Evolutionary conservation across 2,797 vertebrate species (phyloP), one percentile per base, ranked within the genome.

Genomic region (Meriones psammophilus): DNA sequence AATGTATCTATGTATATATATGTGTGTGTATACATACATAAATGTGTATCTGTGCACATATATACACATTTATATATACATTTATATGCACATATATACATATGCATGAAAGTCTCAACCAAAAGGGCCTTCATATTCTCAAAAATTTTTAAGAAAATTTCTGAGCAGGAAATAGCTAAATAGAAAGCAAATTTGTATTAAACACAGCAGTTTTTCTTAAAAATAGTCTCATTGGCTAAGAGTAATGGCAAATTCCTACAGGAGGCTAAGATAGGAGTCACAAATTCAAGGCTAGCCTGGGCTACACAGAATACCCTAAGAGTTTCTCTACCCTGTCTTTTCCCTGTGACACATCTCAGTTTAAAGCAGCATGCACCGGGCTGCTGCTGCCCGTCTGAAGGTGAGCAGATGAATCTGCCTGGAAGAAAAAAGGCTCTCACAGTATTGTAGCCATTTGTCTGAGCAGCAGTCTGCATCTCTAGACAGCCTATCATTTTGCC

Each of bases 141-240:
- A 36, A 71, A 10, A 71, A 58, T 36, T 68, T 7, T 33, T 22
- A 66, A 86, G 78, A 92, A 89, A 46, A 58, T 36, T 17, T 71
- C 46, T 76, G 68, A 97, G 78, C n/a, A 76, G 33, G 24, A 89
- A 93, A 76, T 33, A 74, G 76, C 20, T 74, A 91, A 84, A 26
- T 54, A 88, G 62, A 91, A 93, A 95, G 81, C 56, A 33, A 69
- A 6, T 80, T 77, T 93, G 71, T 89, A 77, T 56, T 94, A 86
- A 92, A 36, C 58, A 81, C 5, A 26, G 83, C 0, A n/a, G 42
- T 79, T 89, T 87, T 87, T 94, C 79, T 91, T 84, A 60, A 88
- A 79, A 79, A 79, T 24, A 56, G 50, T 68, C 68, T 58, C n/a
- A 73, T 68, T 88, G 81, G 3, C 56, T 39, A 73, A 42, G 54